A percentile compares a stretch with the other conserved stretches of the same genome.
These are phyloP conservation scores for Pollenia labialis DNA, from an alignment of 2,888 invertebrate species.

Conservation along the genomic window DNA sequence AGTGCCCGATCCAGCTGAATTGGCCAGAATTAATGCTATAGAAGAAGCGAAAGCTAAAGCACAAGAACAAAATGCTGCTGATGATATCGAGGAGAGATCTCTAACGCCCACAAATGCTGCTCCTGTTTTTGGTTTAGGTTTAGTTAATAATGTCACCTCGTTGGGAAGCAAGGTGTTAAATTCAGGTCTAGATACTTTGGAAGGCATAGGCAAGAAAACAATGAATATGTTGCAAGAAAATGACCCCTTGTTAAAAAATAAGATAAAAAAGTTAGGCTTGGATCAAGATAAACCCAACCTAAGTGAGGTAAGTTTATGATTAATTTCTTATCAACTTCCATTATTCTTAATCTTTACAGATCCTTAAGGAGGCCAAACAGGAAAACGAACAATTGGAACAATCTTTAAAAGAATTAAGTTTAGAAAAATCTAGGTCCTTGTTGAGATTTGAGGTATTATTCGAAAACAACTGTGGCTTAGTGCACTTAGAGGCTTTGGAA, in stretches of 20 bases:
- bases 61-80: constrained; percentile 26
- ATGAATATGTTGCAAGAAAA: constrained; percentile 97
- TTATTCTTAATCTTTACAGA: constrained; percentile 80
- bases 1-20: constrained; percentile 91
- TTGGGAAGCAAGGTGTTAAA: constrained; percentile 89
- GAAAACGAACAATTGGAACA: constrained; percentile 85
- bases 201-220: constrained; percentile 97
- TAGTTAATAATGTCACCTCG: constrained; percentile 79
- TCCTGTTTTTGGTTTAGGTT: constrained; percentile 77
- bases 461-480: constrained; percentile 94
- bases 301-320: constrained; percentile 77
- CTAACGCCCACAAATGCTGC: constrained; percentile 26
- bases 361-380: constrained; percentile 89
- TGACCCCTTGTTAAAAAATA: constrained; percentile 93
- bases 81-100: constrained; percentile 43
- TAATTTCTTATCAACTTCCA: not conserved
- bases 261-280: constrained; percentile 85
- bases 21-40: constrained; percentile 86
- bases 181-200: constrained; percentile 94
- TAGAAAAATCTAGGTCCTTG: constrained; percentile 83
- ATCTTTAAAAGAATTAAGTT: constrained; percentile 79
- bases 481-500: constrained; percentile 95
- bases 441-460: constrained; percentile 91
- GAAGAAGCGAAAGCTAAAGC: constrained; percentile 76
- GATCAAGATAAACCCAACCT: constrained; percentile 81